Conservation (phyloP, 2,888 invertebrate genomes). For the Dusona sp. region DNA sequence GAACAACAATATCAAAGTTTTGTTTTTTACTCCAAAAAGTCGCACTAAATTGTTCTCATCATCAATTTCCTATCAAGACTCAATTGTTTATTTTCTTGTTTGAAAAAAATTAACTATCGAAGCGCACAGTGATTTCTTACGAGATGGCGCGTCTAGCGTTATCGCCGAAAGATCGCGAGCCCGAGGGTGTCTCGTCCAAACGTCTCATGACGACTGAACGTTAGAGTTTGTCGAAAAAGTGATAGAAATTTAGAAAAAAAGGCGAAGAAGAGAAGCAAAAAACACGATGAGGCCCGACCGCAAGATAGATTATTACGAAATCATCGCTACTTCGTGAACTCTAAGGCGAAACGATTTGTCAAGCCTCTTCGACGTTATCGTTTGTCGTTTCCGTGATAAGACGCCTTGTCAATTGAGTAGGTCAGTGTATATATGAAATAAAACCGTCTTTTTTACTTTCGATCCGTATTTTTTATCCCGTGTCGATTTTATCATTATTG, state of each 20-base stretch:
- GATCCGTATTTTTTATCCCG: background rate
- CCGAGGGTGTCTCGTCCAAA: slow-evolving; percentile 54
- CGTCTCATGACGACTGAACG: slow-evolving; percentile 61
- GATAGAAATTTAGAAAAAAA: background rate
- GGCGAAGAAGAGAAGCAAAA: background rate
- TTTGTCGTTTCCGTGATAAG: slow-evolving; percentile 50
- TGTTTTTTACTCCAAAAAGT: background rate
- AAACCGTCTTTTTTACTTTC: slow-evolving; percentile 3
- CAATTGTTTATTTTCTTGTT: background rate
- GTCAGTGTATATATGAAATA: slow-evolving; percentile 56
- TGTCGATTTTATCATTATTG: slow-evolving; percentile 2
- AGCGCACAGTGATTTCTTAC: no score
- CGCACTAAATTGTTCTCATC: background rate
- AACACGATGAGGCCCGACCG: background rate
- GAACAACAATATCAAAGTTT: background rate
- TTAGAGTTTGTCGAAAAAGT: slow-evolving; percentile 2
- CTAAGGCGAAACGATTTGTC: slow-evolving; percentile 52
- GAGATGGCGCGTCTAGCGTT: slow-evolving; percentile 61
- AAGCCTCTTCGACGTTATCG: slow-evolving; percentile 52
- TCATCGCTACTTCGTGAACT: slow-evolving; percentile 26
- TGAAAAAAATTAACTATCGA: slow-evolving; percentile 11
- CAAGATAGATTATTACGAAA: slow-evolving; percentile 36
- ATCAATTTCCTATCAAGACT: background rate
- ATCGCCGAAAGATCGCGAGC: slow-evolving; percentile 55
- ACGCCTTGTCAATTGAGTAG: slow-evolving; percentile 60